Evolutionary conservation across 2,888 invertebrate genomes (phyloP).

Genomic region (Steromphala cineraria): DNA sequence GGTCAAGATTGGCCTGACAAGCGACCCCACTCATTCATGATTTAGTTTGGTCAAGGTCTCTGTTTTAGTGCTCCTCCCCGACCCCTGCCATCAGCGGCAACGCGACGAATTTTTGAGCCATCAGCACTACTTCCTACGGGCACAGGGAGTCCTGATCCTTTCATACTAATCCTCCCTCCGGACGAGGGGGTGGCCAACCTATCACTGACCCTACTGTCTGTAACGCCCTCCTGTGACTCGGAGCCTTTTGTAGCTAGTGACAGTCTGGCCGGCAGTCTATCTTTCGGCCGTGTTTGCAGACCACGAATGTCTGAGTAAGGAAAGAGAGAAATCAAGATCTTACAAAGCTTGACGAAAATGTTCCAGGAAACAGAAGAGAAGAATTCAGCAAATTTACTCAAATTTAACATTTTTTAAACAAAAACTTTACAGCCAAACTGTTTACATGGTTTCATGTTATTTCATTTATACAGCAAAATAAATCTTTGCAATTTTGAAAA

Average conservation of each 20-base stretch:
- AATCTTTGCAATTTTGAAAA: too few relatives aligned
- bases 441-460: background rate
- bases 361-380: conserved; percentile 6
- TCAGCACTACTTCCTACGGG: conserved; percentile 63
- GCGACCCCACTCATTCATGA: too few relatives aligned
- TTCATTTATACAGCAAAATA: too few relatives aligned
- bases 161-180: conserved; percentile 66
- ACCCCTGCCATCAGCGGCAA: conserved; percentile 41
- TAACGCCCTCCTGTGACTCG: conserved; percentile 54
- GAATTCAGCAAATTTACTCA: background rate
- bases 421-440: background rate
- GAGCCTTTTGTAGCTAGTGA: conserved; percentile 58
- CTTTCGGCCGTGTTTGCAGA: conserved; percentile 59
- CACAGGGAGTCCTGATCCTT: conserved; percentile 67
- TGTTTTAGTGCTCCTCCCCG: conserved; percentile 14
- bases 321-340: conserved; percentile 43
- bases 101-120: conserved; percentile 62
- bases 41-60: conserved; percentile 9
- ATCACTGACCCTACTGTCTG: conserved; percentile 63
- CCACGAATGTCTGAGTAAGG: conserved; percentile 55
- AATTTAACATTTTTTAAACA: background rate
- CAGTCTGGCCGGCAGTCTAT: conserved; percentile 62
- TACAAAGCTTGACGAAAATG: conserved; percentile 9
- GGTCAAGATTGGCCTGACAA: too few relatives aligned
- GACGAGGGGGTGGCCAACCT: conserved; percentile 70